These are phyloP conservation scores for Perca flavescens DNA, from an alignment of 2,113 vertebrate species.

Conservation along the genomic window DNA sequence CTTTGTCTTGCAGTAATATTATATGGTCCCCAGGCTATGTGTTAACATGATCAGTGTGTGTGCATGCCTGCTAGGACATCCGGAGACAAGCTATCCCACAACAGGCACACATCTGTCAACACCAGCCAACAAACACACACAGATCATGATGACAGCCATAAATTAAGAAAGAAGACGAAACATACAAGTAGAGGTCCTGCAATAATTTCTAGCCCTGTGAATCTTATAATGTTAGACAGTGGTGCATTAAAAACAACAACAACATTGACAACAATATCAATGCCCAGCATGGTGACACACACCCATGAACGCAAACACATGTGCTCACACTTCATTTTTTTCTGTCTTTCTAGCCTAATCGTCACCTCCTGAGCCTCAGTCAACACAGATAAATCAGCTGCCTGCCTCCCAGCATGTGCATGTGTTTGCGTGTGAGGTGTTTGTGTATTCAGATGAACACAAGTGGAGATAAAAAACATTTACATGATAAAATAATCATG, in stretches of 20 bases:
- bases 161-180: slow-evolving; percentile 11
- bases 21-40: slow-evolving; percentile 63
- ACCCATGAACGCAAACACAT: neutral
- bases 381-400: slow-evolving; percentile 79
- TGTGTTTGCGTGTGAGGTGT: slow-evolving; percentile 15
- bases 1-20: slow-evolving; percentile 70
- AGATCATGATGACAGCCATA: slow-evolving; percentile 1
- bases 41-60: slow-evolving; percentile 62
- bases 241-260: slow-evolving; percentile 34
- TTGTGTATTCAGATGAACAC: slow-evolving; percentile 21
- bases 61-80: slow-evolving; percentile 45
- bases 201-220: neutral
- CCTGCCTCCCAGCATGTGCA: slow-evolving; percentile 57
- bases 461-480: slow-evolving; percentile 3
- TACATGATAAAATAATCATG: neutral
- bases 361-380: slow-evolving; percentile 79
- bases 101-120: slow-evolving; percentile 58
- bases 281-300: slow-evolving; percentile 5
- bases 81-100: slow-evolving; percentile 36
- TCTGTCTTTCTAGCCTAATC: slow-evolving; percentile 62
- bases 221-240: neutral
- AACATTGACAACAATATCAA: slow-evolving; percentile 4
- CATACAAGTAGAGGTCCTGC: neutral
- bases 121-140: slow-evolving; percentile 23
- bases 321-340: slow-evolving; percentile 12